Evolutionary conservation across 37 sponge, comb jelly and placozoan genomes (phyloP).

Genomic region (Lycopodina hypogea): DNA sequence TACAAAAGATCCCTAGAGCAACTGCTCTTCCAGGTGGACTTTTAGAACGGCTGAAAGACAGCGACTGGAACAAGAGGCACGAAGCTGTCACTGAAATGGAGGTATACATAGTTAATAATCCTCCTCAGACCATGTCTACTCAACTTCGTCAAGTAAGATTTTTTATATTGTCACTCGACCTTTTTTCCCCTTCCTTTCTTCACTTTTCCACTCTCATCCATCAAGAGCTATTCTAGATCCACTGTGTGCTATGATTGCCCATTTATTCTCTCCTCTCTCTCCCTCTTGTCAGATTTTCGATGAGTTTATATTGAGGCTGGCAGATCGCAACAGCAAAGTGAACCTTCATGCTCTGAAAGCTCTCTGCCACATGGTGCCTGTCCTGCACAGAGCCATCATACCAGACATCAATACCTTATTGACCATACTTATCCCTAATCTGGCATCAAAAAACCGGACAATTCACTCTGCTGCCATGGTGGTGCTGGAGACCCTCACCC

Average conservation of each 20-base stretch:
- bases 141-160: conserved; percentile 44
- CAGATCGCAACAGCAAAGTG: conserved; percentile 87
- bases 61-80: conserved; percentile 70
- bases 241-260: too few relatives aligned
- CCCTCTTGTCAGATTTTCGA: conserved; percentile 69
- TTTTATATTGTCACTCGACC: neutral
- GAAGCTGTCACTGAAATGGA: conserved; percentile 61
- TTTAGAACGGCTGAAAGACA: conserved; percentile 41
- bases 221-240: too few relatives aligned
- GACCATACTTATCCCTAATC: conserved; percentile 59
- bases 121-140: conserved; percentile 27
- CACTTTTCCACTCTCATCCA: too few relatives aligned
- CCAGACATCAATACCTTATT: conserved; percentile 51
- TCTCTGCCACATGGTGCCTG: conserved; percentile 67
- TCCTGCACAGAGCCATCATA: conserved; percentile 52
- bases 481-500: conserved; percentile 58
- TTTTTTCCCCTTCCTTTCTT: too few relatives aligned
- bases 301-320: conserved; percentile 67
- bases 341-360: conserved; percentile 75
- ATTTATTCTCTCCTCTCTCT: conserved; percentile 13
- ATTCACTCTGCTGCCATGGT: conserved; percentile 57
- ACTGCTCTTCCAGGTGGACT: conserved; percentile 37
- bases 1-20: neutral
- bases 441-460: conserved; percentile 68
- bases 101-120: conserved; percentile 17